Evolutionary conservation across 2,888 invertebrate genomes (phyloP).

Genomic region (Plebejus anna): DNA sequence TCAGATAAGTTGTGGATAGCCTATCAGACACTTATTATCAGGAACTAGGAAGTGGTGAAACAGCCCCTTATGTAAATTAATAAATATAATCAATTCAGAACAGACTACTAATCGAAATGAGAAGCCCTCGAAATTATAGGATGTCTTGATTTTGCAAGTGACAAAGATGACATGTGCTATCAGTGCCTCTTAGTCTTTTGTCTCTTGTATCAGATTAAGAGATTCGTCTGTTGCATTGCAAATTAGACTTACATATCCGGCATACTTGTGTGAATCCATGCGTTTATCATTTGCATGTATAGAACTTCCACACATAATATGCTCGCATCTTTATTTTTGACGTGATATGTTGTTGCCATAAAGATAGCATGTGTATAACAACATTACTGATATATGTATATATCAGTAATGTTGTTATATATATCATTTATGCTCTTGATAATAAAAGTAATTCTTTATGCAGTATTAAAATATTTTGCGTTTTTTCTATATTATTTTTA

Average conservation of each 20-base stretch:
- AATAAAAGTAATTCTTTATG: not conserved
- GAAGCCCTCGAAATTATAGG: too few species aligned
- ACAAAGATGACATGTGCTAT: not conserved
- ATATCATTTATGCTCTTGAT: conserved; percentile 21
- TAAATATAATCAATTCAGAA: too few species aligned
- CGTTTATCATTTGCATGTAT: conserved; percentile 13
- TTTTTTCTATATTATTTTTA: not conserved
- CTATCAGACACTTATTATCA: too few species aligned
- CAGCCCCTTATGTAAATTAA: too few species aligned
- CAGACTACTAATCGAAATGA: too few species aligned
- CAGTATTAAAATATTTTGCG: not conserved
- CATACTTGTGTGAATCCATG: conserved; percentile 13
- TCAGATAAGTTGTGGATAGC: not conserved
- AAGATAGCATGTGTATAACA: conserved; percentile 24
- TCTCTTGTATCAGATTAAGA: not conserved
- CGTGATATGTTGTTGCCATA: conserved; percentile 24
- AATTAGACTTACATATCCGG: not conserved
- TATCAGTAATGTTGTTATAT: too few species aligned
- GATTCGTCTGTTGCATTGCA: conserved; percentile 7
- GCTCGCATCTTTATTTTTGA: conserved; percentile 2
- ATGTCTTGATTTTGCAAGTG: not conserved
- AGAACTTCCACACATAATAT: not conserved
- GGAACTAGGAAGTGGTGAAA: too few species aligned
- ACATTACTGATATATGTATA: conserved; percentile 27
- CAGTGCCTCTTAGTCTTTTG: not conserved